phyloP scores from a whole-genome alignment of 2,888 invertebrate genomes.

The Arctia plantaginis region DNA sequence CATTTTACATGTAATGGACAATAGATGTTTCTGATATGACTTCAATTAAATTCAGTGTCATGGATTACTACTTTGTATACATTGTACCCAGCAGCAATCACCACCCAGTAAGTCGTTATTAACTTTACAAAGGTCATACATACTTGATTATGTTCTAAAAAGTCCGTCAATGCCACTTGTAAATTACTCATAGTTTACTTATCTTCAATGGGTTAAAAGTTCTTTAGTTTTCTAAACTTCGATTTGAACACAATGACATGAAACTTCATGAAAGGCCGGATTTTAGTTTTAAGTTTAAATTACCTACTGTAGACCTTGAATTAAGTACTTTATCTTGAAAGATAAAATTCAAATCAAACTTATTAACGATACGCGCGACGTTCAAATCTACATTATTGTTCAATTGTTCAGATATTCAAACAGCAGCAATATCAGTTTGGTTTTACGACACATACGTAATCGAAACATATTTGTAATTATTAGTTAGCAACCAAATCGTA shows the following conservation, averaged over 20 bases:
- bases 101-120: background rate
- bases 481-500: background rate
- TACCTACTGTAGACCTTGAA: conserved; percentile 14
- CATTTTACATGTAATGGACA: background rate
- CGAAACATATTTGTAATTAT: background rate
- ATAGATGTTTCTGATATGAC: background rate
- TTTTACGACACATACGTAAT: background rate
- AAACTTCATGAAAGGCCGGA: background rate
- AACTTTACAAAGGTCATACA: conserved; percentile 48
- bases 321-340: conserved; percentile 8
- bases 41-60: background rate
- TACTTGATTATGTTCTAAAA: conserved; percentile 62
- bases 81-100: background rate
- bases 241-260: background rate
- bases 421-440: background rate
- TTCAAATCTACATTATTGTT: background rate
- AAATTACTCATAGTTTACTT: conserved; percentile 61
- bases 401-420: background rate
- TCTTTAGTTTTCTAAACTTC: background rate
- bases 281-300: background rate
- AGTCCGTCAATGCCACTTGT: conserved; percentile 62
- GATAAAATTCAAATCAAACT: background rate
- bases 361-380: background rate
- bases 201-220: background rate
- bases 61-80: background rate